These are phyloP conservation scores for Lysandra coridon DNA, from an alignment of 2,888 invertebrate genomes.

Conservation along the genomic window DNA sequence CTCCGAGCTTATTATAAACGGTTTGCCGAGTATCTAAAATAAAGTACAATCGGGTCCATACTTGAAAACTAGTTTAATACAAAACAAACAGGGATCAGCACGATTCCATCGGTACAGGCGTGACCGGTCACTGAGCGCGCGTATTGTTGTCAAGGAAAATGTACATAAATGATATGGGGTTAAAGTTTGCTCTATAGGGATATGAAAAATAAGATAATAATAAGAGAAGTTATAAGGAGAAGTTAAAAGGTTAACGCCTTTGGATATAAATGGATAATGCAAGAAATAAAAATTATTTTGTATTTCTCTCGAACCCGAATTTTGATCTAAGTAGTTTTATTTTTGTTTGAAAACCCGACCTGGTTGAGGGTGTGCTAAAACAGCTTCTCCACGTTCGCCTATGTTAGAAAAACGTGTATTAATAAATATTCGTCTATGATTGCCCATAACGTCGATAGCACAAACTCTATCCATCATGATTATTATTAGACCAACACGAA, in stretches of 20 bases:
- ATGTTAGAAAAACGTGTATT: too few relatives aligned
- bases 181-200: background rate
- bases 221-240: background rate
- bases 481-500: too few relatives aligned
- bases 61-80: slow-evolving; percentile 32
- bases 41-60: slow-evolving; percentile 9
- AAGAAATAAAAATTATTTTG: background rate
- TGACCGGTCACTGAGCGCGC: slow-evolving; percentile 35
- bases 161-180: slow-evolving; percentile 17
- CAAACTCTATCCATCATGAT: too few relatives aligned
- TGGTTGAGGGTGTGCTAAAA: too few relatives aligned
- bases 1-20: background rate
- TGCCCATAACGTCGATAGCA: too few relatives aligned
- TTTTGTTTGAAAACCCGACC: too few relatives aligned
- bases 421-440: too few relatives aligned
- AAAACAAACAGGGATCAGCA: slow-evolving; percentile 36
- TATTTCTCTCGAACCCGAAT: background rate
- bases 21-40: background rate
- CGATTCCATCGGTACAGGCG: slow-evolving; percentile 38
- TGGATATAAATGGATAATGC: background rate
- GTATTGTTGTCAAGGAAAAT: slow-evolving; percentile 18
- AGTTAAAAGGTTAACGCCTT: background rate
- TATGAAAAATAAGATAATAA: background rate
- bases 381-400: too few relatives aligned
- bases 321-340: too few relatives aligned